Percentiles rank a stretch among this genome's conserved stretches.
Conservation (phyloP, 2,888 invertebrate species). For the Lissocephala sabroskyi region DNA sequence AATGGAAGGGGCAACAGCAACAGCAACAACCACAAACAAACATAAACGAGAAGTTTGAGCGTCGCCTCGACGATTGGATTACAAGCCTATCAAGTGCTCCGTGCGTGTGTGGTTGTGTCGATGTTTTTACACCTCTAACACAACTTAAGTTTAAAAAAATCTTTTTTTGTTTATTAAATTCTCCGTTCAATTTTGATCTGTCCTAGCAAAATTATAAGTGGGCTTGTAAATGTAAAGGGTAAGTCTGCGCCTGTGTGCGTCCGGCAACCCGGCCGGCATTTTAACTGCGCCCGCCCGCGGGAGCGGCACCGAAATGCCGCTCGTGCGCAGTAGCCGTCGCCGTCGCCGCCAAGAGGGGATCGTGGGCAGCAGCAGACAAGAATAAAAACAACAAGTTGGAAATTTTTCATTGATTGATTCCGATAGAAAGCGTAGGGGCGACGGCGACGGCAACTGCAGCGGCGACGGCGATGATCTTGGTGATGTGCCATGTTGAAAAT, state of each 20-base stretch:
- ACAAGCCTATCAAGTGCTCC: too few relatives aligned
- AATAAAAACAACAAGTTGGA: background rate
- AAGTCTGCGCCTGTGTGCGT: too few relatives aligned
- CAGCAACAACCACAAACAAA: too few relatives aligned
- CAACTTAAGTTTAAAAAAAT: background rate
- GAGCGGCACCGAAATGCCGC: too few relatives aligned
- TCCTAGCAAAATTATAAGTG: conserved; percentile 37
- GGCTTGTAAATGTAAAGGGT: conserved; percentile 25
- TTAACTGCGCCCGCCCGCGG: background rate
- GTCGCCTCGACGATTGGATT: too few relatives aligned
- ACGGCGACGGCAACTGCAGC: conserved; percentile 6
- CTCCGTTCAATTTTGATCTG: conserved; percentile 24
- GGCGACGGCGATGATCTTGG: conserved; percentile 52
- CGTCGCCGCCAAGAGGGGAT: background rate
- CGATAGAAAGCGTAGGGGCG: background rate
- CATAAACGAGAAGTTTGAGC: too few relatives aligned
- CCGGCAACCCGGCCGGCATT: background rate
- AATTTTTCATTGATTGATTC: conserved; percentile 3
- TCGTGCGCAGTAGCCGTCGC: background rate
- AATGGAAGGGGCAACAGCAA: too few relatives aligned
- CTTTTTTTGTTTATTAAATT: conserved; percentile 14
- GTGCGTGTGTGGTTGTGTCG: too few relatives aligned
- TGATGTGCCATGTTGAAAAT: conserved; percentile 69
- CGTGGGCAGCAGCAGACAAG: background rate
- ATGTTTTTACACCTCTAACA: too few relatives aligned